phyloP scores from a whole-genome alignment of 2,888 invertebrate genomes.

The Tromatobia lineatoria region DNA sequence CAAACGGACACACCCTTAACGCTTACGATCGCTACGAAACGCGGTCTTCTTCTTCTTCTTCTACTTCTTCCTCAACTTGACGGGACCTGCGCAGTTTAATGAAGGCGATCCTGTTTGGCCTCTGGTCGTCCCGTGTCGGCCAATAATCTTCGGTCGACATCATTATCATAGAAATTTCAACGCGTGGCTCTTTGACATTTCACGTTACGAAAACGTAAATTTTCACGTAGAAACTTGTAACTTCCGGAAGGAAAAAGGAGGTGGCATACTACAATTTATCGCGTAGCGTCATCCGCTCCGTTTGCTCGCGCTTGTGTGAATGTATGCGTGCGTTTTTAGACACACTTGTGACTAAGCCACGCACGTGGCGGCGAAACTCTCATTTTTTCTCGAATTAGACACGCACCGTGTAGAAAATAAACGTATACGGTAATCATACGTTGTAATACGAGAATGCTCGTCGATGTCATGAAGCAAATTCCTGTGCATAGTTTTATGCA shows the following conservation, averaged over 20 bases:
- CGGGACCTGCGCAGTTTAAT: too few species aligned
- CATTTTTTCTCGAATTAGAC: neutral
- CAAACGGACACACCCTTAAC: neutral
- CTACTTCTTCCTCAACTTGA: too few species aligned
- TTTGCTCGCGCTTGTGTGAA: neutral
- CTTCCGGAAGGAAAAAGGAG: neutral
- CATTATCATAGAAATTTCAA: conserved; percentile 40
- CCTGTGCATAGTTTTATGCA: conserved; percentile 1
- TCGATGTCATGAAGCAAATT: conserved; percentile 1
- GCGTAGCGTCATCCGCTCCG: neutral
- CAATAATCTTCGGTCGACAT: conserved; percentile 4
- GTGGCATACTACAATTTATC: conserved; percentile 4
- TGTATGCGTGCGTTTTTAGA: neutral
- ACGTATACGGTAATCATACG: neutral
- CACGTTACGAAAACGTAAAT: conserved; percentile 19
- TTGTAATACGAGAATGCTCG: neutral
- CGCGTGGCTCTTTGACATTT: conserved; percentile 16
- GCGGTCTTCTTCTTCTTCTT: too few species aligned
- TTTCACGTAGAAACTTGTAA: conserved; percentile 30
- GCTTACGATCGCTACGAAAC: conserved; percentile 33
- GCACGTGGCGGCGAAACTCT: neutral
- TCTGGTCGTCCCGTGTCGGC: too few species aligned
- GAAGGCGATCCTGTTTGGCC: too few species aligned
- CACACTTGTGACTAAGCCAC: neutral
- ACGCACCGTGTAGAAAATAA: neutral